Percentiles rank a stretch among this genome's conserved stretches.
These are phyloP conservation scores for Lota lota DNA, from an alignment of 2,113 vertebrate genomes.

Conservation along the genomic window DNA sequence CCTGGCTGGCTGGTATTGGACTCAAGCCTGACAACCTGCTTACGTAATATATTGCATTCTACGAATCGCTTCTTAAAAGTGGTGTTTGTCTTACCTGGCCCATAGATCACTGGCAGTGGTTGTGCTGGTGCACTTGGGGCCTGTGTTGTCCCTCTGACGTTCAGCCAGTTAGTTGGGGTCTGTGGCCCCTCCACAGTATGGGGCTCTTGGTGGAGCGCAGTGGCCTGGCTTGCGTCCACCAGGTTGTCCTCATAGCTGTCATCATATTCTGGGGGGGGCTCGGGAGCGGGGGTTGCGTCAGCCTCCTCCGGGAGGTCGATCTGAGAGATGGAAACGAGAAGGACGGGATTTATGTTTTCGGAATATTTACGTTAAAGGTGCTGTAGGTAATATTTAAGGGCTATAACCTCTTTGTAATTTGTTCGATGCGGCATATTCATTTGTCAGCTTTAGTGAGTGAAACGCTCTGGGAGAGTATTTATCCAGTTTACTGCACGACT, in stretches of 20 bases:
- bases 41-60: no score
- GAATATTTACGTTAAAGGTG: background rate
- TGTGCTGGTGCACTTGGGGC: conserved; percentile 13
- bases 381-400: background rate
- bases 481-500: background rate
- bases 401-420: background rate
- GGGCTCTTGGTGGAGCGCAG: background rate
- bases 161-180: conserved; percentile 14
- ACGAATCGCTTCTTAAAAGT: no score
- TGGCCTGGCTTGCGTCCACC: background rate
- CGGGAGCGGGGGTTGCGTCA: background rate
- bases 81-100: conserved; percentile 46
- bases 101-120: background rate
- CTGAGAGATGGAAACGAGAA: conserved; percentile 24
- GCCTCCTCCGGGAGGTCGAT: conserved; percentile 23
- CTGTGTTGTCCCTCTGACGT: conserved; percentile 16
- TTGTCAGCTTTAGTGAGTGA: background rate
- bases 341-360: background rate
- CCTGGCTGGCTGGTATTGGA: background rate
- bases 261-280: background rate
- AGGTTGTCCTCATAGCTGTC: conserved; percentile 10
- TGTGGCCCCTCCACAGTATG: conserved; percentile 24
- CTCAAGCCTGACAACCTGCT: no score
- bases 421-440: background rate
- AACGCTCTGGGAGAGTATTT: background rate